A percentile compares a stretch with the other conserved stretches of the same genome.
Conservation (phyloP, 2,113 vertebrate species). For the Mastomys coucha region DNA sequence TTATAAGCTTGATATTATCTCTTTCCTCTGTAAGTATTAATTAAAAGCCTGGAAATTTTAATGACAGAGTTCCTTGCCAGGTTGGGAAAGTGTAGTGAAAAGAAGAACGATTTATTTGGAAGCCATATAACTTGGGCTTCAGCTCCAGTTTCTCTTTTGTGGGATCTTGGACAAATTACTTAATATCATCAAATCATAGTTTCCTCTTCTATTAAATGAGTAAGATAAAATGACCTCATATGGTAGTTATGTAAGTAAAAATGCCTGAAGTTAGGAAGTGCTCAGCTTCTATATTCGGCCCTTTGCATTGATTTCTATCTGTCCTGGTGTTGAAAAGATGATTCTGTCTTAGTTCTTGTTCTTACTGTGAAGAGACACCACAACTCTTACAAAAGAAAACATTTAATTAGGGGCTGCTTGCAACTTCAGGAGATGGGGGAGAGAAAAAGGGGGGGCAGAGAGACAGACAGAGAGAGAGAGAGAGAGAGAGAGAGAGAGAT, state of each 20-base stretch:
- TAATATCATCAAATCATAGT: conserved; percentile 55
- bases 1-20: conserved; percentile 30
- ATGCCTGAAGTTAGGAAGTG: conserved; percentile 5
- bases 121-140: conserved; percentile 32
- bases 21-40: conserved; percentile 42
- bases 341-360: not conserved
- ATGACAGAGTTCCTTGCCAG: conserved; percentile 13
- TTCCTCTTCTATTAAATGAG: conserved; percentile 39
- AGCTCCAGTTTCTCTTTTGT: conserved; percentile 48
- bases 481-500: no score
- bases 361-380: not conserved
- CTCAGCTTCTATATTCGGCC: not conserved
- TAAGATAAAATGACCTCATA: conserved; percentile 45
- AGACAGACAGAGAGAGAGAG: not conserved
- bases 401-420: not conserved
- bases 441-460: not conserved
- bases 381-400: not conserved
- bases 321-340: not conserved
- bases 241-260: conserved; percentile 7
- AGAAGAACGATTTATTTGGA: conserved; percentile 56
- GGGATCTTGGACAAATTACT: conserved; percentile 32
- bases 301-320: conserved; percentile 28
- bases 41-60: conserved; percentile 48
- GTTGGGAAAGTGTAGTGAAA: not conserved
- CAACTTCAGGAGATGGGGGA: not conserved